These are phyloP conservation scores for Macroglossus sobrinus DNA, from an alignment of 2,113 vertebrate species.

Conservation along the genomic window DNA sequence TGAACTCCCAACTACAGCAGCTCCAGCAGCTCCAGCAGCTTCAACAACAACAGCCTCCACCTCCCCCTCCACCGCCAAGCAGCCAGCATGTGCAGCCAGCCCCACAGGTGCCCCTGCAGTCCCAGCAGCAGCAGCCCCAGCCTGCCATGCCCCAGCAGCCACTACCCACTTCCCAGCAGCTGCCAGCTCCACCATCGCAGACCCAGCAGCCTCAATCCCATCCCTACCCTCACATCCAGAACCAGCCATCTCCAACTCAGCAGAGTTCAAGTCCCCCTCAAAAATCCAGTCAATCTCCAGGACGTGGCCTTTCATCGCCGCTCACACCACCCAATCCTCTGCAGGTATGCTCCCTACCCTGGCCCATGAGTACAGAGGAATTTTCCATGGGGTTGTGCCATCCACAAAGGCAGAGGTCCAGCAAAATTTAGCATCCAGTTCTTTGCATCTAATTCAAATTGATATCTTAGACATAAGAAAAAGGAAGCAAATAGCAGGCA, in stretches of 20 bases:
- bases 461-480: constrained; percentile 28
- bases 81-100: constrained; percentile 55
- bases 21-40: constrained; percentile 98
- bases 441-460: constrained; percentile 11
- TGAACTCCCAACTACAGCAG: constrained; percentile 98
- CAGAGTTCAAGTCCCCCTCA: constrained; percentile 90
- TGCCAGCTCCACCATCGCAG: constrained; percentile 78
- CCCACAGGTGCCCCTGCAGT: constrained; percentile 82
- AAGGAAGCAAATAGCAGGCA: constrained; percentile 35
- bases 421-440: not conserved
- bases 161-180: constrained; percentile 75
- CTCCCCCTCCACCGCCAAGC: constrained; percentile 78
- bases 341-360: constrained; percentile 82
- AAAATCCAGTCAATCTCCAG: constrained; percentile 93
- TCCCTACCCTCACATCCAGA: constrained; percentile 85
- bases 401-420: not conserved
- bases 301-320: constrained; percentile 92
- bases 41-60: constrained; percentile 91
- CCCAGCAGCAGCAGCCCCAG: constrained; percentile 79
- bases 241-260: constrained; percentile 82
- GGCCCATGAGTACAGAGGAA: not conserved
- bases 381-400: not conserved
- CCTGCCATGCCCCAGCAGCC: constrained; percentile 79
- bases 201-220: constrained; percentile 85
- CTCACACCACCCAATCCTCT: constrained; percentile 94